A percentile compares a stretch with the other conserved stretches of the same genome.
Evolutionary conservation across 2,888 invertebrate species (phyloP).

Genomic region (Strigamia crassipes): DNA sequence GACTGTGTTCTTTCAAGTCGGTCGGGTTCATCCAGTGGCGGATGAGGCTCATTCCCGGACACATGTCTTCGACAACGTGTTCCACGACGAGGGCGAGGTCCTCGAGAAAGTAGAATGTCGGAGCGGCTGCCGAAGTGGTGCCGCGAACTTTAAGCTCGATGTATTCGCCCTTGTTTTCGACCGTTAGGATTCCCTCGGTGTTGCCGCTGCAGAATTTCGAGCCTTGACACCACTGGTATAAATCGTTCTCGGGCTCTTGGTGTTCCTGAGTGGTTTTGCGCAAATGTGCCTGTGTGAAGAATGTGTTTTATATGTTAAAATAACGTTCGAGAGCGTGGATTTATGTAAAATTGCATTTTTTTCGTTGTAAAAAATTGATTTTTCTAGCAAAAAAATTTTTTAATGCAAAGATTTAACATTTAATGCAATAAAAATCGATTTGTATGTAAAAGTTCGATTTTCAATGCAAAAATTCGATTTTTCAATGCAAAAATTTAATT

Average conservation of each 20-base stretch:
- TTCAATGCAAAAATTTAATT: no score
- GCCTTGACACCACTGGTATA: conserved; percentile 74
- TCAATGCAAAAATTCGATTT: no score
- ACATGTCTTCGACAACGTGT: conserved; percentile 67
- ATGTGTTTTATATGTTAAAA: background rate
- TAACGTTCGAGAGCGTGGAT: no score
- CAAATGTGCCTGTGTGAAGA: conserved; percentile 64
- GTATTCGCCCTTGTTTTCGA: conserved; percentile 65
- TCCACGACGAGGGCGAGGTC: conserved; percentile 69
- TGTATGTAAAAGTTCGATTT: no score
- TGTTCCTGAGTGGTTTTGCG: conserved; percentile 65
- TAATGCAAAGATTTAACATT: no score
- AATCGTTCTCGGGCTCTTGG: conserved; percentile 67
- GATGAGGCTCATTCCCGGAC: conserved; percentile 71
- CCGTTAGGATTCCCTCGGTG: conserved; percentile 70
- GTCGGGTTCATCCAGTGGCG: conserved; percentile 69
- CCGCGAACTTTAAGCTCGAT: conserved; percentile 72
- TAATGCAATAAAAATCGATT: no score
- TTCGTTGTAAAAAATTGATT: no score
- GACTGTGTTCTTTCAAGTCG: conserved; percentile 63
- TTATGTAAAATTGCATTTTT: no score
- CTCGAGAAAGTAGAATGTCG: conserved; percentile 72
- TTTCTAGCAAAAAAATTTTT: no score
- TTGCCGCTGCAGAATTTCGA: conserved; percentile 71
- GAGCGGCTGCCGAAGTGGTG: conserved; percentile 64